phyloP scores from a whole-genome alignment of 2,797 vertebrate species.

The Amblyopsis hoosieri region DNA sequence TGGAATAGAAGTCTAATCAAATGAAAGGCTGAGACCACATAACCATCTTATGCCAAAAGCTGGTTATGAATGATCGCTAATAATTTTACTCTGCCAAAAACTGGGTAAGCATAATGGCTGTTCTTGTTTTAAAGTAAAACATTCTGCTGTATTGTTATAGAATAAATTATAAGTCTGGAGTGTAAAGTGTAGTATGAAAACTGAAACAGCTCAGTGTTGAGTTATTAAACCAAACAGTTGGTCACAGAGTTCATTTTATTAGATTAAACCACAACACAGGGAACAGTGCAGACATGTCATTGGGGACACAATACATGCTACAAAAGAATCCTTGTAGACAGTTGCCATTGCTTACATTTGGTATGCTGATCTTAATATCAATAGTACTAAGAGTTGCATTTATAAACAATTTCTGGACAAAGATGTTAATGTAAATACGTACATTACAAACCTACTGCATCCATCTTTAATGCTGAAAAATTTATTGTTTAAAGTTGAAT shows the following conservation, averaged over 20 bases:
- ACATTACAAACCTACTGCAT: slow-evolving; percentile 45
- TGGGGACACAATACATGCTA: slow-evolving; percentile 84
- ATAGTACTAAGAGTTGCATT: slow-evolving; percentile 53
- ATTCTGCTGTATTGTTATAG: not conserved
- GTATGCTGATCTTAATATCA: slow-evolving; percentile 65
- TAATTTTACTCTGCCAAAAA: no score
- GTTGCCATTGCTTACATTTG: slow-evolving; percentile 76
- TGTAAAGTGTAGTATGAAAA: not conserved
- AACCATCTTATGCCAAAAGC: no score
- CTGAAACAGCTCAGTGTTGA: slow-evolving; percentile 2
- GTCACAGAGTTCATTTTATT: slow-evolving; percentile 83
- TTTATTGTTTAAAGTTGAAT: slow-evolving; percentile 25
- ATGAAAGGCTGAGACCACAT: no score
- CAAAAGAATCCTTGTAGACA: slow-evolving; percentile 79
- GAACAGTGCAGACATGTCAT: slow-evolving; percentile 83
- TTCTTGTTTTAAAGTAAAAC: not conserved
- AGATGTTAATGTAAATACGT: slow-evolving; percentile 62
- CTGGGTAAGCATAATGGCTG: no score
- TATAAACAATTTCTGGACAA: slow-evolving; percentile 63
- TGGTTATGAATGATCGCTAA: no score
- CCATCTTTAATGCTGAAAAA: slow-evolving; percentile 41
- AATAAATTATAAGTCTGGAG: not conserved
- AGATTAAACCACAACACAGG: slow-evolving; percentile 84
- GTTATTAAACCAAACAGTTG: slow-evolving; percentile 55
- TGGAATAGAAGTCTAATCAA: no score